Evolutionary conservation across 2,888 invertebrate genomes (phyloP).

Genomic region (Polyploca ridens): DNA sequence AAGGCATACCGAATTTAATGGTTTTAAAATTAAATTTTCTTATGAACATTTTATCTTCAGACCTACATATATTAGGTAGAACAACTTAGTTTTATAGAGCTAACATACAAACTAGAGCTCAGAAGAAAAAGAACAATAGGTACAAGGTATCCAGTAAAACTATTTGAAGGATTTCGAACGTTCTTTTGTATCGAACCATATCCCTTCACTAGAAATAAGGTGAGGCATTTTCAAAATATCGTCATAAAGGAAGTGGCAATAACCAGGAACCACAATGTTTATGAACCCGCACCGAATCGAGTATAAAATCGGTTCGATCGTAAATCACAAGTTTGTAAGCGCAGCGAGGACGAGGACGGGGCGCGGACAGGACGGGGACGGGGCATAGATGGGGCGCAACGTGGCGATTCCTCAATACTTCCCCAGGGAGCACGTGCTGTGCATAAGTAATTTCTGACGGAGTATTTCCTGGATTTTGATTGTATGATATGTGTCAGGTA

Average conservation of each 20-base stretch:
- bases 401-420: constrained; percentile 41
- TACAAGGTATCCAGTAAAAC: too few species aligned
- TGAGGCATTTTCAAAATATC: constrained; percentile 7
- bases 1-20: too few species aligned
- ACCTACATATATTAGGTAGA: too few species aligned
- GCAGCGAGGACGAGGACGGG: background rate
- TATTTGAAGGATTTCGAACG: background rate
- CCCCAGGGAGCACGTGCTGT: constrained; percentile 34
- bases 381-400: background rate
- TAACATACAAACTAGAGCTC: too few species aligned
- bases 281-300: constrained; percentile 24
- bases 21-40: too few species aligned
- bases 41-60: too few species aligned
- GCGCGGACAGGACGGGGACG: background rate
- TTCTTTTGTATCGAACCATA: constrained; percentile 4
- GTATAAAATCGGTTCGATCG: constrained; percentile 36
- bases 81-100: too few species aligned
- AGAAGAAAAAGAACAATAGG: too few species aligned
- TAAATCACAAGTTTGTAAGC: constrained; percentile 48
- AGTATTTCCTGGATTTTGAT: constrained; percentile 33
- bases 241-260: constrained; percentile 14
- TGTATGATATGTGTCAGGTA: constrained; percentile 22
- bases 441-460: constrained; percentile 38
- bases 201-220: background rate
- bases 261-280: constrained; percentile 15